Evolutionary conservation across 1,140 invertebrate species (phyloP).

Genomic region (Calosoma granatense): DNA sequence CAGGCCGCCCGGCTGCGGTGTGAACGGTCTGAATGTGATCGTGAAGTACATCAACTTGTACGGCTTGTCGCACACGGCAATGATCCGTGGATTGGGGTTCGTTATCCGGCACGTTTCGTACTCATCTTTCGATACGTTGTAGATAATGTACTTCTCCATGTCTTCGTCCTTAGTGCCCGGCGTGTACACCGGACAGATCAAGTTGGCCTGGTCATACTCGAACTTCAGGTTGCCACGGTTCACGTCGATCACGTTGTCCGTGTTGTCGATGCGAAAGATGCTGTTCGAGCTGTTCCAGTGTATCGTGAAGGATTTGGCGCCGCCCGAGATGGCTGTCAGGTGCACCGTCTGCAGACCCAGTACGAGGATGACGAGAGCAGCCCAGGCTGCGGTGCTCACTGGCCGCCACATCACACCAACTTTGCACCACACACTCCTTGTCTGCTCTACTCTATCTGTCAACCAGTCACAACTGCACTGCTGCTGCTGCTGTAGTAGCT

Average conservation of each 20-base stretch:
- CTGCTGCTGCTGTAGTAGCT: background rate
- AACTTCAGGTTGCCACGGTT: conserved; percentile 88
- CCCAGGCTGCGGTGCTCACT: background rate
- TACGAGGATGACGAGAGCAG: background rate
- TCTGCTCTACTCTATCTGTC: background rate
- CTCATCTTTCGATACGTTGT: conserved; percentile 93
- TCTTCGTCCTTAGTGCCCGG: conserved; percentile 78
- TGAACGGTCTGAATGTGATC: conserved; percentile 92
- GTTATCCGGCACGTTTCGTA: conserved; percentile 93
- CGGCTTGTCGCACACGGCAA: conserved; percentile 92
- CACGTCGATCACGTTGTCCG: conserved; percentile 92
- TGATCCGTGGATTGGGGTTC: conserved; percentile 82
- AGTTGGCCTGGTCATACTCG: conserved; percentile 89
- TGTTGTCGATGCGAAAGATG: conserved; percentile 96
- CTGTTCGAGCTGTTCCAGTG: conserved; percentile 35
- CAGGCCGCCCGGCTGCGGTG: conserved; percentile 85
- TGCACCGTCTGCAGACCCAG: background rate
- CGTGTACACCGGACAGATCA: conserved; percentile 87
- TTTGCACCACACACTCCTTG: background rate
- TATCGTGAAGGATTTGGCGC: conserved; percentile 32
- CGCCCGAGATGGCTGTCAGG: conserved; percentile 23
- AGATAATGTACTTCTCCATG: conserved; percentile 87
- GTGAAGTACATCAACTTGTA: conserved; percentile 92
- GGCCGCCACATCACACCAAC: background rate
- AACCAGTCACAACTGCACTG: background rate